These are phyloP conservation scores for Geotrypetes seraphini DNA, from an alignment of 2,797 vertebrate genomes.

Conservation along the genomic window DNA sequence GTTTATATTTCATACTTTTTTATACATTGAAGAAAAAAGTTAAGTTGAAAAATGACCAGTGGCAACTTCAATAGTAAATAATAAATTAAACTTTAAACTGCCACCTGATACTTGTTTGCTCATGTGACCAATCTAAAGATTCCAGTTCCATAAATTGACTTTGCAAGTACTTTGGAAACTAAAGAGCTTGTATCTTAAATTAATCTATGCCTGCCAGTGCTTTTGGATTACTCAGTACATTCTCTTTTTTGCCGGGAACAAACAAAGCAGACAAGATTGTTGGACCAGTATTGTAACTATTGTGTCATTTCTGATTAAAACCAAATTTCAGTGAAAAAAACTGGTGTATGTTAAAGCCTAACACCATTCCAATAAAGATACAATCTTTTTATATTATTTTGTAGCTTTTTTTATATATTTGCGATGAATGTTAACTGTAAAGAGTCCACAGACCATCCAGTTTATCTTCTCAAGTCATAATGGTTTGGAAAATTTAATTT, in stretches of 20 bases:
- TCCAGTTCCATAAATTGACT: constrained; percentile 39
- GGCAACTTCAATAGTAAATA: constrained; percentile 50
- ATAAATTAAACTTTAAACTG: constrained; percentile 17
- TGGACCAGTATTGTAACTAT: constrained; percentile 79
- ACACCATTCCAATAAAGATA: constrained; percentile 92
- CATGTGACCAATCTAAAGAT: constrained; percentile 29
- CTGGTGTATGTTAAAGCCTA: constrained; percentile 83
- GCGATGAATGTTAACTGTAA: constrained; percentile 34
- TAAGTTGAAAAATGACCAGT: constrained; percentile 45
- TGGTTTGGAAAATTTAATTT: constrained; percentile 39
- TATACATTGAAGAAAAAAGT: constrained; percentile 76
- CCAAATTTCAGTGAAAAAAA: constrained; percentile 70
- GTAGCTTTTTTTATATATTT: constrained; percentile 49
- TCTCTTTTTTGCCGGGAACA: constrained; percentile 61
- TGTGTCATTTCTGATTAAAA: constrained; percentile 70
- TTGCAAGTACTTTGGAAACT: constrained; percentile 59
- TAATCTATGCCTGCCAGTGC: constrained; percentile 58
- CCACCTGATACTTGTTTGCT: constrained; percentile 31
- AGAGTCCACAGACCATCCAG: no score
- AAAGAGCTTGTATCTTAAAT: constrained; percentile 57
- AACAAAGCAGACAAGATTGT: constrained; percentile 61
- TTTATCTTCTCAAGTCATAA: constrained; percentile 26
- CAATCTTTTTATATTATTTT: constrained; percentile 72
- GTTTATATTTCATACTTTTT: constrained; percentile 91
- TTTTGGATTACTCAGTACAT: constrained; percentile 62